These are phyloP conservation scores for Caenorhabditis virilis DNA, from an alignment of 2,888 invertebrate species.

Conservation along the genomic window DNA sequence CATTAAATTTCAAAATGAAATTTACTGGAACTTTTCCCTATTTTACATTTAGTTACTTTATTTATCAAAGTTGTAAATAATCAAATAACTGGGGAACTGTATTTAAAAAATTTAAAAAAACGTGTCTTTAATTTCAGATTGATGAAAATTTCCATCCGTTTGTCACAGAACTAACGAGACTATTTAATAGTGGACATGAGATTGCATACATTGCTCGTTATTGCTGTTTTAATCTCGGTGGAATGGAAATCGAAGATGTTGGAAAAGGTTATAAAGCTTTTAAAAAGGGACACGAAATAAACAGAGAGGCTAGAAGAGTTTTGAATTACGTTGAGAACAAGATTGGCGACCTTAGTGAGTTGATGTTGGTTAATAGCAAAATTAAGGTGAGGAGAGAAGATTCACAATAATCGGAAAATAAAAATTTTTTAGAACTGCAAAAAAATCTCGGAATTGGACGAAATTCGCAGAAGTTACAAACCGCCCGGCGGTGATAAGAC, in stretches of 20 bases:
- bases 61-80: too few species aligned
- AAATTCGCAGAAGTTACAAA: conserved; percentile 34
- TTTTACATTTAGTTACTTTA: too few species aligned
- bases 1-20: too few species aligned
- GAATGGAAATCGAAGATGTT: conserved; percentile 28
- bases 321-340: conserved; percentile 25
- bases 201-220: conserved; percentile 47
- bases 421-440: conserved; percentile 7
- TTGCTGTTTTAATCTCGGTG: conserved; percentile 33
- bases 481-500: conserved; percentile 19
- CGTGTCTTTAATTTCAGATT: too few species aligned
- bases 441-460: conserved; percentile 30
- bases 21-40: too few species aligned
- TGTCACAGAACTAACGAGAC: too few species aligned
- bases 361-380: conserved; percentile 9
- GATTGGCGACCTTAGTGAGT: conserved; percentile 8
- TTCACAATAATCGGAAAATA: too few species aligned
- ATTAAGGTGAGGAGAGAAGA: conserved; percentile 3
- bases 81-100: too few species aligned
- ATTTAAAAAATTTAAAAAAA: too few species aligned
- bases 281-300: conserved; percentile 21
- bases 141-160: too few species aligned
- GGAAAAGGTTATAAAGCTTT: conserved; percentile 31
- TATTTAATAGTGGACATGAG: conserved; percentile 23
- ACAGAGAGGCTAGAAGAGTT: conserved; percentile 30